Percentiles rank a stretch among this genome's conserved stretches.
Conservation (phyloP, 2,113 vertebrate genomes). For the Eretmochelys imbricata region DNA sequence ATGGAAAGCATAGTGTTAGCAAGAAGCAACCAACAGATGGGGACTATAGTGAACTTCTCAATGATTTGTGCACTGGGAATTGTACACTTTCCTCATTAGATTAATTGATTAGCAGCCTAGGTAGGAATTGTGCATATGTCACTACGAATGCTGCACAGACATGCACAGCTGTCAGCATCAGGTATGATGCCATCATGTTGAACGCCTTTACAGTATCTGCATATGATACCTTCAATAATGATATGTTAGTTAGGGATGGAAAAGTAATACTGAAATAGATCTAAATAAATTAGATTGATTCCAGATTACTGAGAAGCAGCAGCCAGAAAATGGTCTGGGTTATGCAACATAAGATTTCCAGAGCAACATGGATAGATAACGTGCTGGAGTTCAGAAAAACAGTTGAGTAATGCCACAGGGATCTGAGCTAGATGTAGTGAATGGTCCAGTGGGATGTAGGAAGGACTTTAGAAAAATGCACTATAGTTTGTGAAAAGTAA, state of each 20-base stretch:
- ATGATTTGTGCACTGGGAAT: conserved; percentile 24
- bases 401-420: not conserved
- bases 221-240: not conserved
- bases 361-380: not conserved
- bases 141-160: not conserved
- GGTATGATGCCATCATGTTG: not conserved
- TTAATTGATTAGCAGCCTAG: conserved; percentile 25
- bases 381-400: conserved; percentile 20
- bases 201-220: conserved; percentile 9
- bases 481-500: not conserved
- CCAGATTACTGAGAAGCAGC: conserved; percentile 24
- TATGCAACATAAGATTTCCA: conserved; percentile 1
- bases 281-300: conserved; percentile 11
- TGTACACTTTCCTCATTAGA: conserved; percentile 12
- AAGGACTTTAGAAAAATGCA: not conserved
- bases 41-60: conserved; percentile 8
- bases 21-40: not conserved
- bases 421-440: not conserved
- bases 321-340: not conserved
- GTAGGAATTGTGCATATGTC: conserved; percentile 35
- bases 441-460: not conserved
- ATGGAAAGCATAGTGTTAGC: not conserved
- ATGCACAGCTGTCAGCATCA: conserved; percentile 27
- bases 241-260: not conserved
- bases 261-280: not conserved